phyloP scores from a whole-genome alignment of 2,888 invertebrate species.

The Neoitamus cyanurus region DNA sequence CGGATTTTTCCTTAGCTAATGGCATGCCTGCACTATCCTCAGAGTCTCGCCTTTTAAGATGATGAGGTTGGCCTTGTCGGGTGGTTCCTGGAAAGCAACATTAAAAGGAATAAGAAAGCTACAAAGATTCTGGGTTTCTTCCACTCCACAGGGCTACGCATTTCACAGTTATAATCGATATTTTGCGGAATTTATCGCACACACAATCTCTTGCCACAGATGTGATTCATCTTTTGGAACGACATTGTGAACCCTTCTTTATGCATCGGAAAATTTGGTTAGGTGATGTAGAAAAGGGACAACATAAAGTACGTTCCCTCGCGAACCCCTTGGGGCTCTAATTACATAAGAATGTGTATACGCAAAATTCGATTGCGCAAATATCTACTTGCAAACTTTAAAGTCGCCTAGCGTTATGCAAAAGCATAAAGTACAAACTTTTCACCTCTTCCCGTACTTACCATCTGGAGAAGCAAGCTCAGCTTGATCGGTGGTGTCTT shows the following conservation, averaged over 20 bases:
- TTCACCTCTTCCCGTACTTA: constrained; percentile 51
- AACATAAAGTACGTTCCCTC: neutral
- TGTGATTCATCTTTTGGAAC: neutral
- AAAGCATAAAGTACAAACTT: neutral
- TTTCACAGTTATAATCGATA: neutral
- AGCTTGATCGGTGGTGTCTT: constrained; percentile 53
- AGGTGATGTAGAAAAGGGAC: neutral
- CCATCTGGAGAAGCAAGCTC: constrained; percentile 56
- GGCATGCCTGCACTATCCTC: neutral
- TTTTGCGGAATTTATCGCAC: neutral
- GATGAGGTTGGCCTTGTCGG: neutral
- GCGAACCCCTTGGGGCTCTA: no score
- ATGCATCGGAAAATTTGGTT: no score
- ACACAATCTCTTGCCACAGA: neutral
- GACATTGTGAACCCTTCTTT: no score
- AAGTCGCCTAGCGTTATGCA: neutral
- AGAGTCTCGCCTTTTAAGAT: neutral
- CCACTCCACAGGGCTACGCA: neutral
- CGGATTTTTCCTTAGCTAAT: constrained; percentile 14
- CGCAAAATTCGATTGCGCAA: neutral
- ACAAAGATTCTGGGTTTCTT: neutral
- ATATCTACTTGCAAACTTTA: neutral
- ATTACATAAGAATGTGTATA: neutral
- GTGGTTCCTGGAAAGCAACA: neutral
- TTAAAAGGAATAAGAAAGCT: neutral